Conservation (phyloP, 2,797 vertebrate species). For the Allochrocebus solatus region DNA sequence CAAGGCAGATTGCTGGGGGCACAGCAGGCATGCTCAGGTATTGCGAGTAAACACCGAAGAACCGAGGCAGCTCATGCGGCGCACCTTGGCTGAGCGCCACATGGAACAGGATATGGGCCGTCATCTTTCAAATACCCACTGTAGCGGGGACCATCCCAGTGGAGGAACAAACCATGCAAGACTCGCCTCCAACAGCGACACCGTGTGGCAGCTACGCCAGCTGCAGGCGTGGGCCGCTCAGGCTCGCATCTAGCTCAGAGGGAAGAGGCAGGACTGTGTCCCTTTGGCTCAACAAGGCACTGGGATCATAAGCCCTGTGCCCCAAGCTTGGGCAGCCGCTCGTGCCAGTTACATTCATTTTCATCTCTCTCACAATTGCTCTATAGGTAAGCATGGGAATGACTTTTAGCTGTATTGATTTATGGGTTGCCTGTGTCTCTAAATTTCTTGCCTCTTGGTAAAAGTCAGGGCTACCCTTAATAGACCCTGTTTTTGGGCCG, state of each 20-base stretch:
- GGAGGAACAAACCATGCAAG: not conserved
- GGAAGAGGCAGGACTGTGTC: not conserved
- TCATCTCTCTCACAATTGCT: not conserved
- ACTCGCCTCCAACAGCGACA: not conserved
- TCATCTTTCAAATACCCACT: not conserved
- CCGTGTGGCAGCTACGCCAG: accelerated
- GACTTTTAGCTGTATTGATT: not conserved
- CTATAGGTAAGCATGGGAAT: not conserved
- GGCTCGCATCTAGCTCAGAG: not conserved
- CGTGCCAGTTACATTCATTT: not conserved
- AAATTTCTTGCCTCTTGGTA: not conserved
- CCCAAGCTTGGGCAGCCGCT: not conserved
- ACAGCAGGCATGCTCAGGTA: not conserved
- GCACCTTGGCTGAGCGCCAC: not conserved
- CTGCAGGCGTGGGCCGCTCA: not conserved
- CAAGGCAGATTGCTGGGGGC: not conserved
- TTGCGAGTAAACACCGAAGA: not conserved
- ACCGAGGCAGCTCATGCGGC: accelerated
- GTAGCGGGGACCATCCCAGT: not conserved
- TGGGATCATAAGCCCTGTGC: not conserved
- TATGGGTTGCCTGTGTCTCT: not conserved
- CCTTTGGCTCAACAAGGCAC: not conserved
- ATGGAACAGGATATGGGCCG: not conserved
- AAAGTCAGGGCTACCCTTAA: not conserved
- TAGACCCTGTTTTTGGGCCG: not conserved